Conservation (phyloP, 1,140 invertebrate genomes). For the Platyura marginata region DNA sequence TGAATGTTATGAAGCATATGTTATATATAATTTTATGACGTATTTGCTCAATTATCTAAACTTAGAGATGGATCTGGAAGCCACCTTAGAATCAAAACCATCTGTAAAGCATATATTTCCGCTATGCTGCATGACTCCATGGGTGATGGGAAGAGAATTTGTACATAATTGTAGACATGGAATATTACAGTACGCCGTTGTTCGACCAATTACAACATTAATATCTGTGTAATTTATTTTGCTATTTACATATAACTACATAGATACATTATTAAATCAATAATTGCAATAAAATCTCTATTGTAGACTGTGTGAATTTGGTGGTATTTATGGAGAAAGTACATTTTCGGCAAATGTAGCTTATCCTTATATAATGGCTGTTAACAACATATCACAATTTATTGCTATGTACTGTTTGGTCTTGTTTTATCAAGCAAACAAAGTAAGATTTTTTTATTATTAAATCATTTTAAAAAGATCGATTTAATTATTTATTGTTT, state of each 20-base stretch:
- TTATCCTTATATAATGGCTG: constrained; percentile 76
- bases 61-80: constrained; percentile 63
- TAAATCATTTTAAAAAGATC: background rate
- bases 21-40: constrained; percentile 96
- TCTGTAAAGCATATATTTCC: constrained; percentile 74
- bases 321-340: constrained; percentile 76
- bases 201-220: constrained; percentile 71
- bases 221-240: constrained; percentile 62
- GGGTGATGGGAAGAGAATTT: constrained; percentile 82
- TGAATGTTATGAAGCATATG: constrained; percentile 93
- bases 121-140: constrained; percentile 63
- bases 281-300: constrained; percentile 14
- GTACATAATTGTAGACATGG: constrained; percentile 91
- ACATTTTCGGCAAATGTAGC: constrained; percentile 67
- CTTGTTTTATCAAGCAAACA: constrained; percentile 81
- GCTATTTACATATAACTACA: constrained; percentile 2
- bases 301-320: constrained; percentile 63
- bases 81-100: constrained; percentile 61
- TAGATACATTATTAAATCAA: constrained; percentile 1
- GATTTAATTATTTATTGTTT: constrained; percentile 2
- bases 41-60: constrained; percentile 82
- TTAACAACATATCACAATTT: constrained; percentile 92
- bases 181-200: constrained; percentile 83
- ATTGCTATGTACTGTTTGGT: constrained; percentile 92
- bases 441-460: constrained; percentile 16